Evolutionary conservation across 2,797 vertebrate species (phyloP), one percentile per base, ranked within the genome.

Genomic region (Eidolon dupreanum): DNA sequence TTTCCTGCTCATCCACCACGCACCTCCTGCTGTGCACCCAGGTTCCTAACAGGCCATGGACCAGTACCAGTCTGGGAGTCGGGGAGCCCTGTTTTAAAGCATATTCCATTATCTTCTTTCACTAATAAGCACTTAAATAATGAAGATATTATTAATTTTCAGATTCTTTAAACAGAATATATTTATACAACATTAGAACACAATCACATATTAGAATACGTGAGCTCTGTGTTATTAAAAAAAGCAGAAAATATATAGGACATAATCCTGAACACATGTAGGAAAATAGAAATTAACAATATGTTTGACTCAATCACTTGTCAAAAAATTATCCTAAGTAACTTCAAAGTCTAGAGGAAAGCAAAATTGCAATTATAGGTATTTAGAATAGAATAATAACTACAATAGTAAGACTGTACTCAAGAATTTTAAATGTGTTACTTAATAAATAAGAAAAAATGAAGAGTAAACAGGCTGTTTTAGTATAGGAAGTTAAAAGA

Each of bases 361-460:
- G 49, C n/a, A 78, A 86, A 85, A 78, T 26, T 78, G 26, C 13
- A 17, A 28, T 46, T 41, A 63, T 9, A 49, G 24, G 13, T 73
- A 61, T 73, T 43, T 22, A 55, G 36, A 43, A 43, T 22, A 63
- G 43, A 41, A 16, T 53, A 43, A 87, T 33, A 63, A 38, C 15
- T 26, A 87, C 20, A 71, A 51, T 61, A 41, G 53, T 53, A 93
- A 71, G 55, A 53, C 5, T 81, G 28, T 43, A 63, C 53, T 73
- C 22, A 71, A 88, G 73, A 61, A 43, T 43, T 93, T 87, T 53
- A 53, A 79, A 63, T 70, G 28, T 51, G 20, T 73, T 87, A 61
- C 59, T 90, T 81, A 71, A 71, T 90, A 81, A 59, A 57, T 51
- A 33, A 74, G 55, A 41, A 73, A 75, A 93, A 73, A 74, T 88